Conservation (phyloP, 2,113 vertebrate genomes). For the Zeus faber region DNA sequence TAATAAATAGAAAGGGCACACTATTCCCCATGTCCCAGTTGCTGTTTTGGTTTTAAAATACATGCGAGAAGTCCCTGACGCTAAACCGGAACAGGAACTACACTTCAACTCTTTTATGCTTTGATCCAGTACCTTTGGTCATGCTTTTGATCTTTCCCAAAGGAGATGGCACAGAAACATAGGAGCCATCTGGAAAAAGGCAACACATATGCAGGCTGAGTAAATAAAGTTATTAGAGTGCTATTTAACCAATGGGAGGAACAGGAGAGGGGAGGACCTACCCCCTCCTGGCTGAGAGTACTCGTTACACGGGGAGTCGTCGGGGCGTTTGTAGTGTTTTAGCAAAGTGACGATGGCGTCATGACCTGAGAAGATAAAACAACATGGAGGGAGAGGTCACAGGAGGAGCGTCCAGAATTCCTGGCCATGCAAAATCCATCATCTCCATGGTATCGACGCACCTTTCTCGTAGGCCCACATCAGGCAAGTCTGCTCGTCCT, state of each 20-base stretch:
- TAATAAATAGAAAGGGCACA: too few relatives aligned
- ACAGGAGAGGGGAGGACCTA: constrained; percentile 46
- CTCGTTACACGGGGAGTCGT: constrained; percentile 91
- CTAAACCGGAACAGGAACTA: too few relatives aligned
- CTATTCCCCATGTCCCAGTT: too few relatives aligned
- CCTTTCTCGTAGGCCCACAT: constrained; percentile 99
- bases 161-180: constrained; percentile 92
- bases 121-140: constrained; percentile 87
- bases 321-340: constrained; percentile 92
- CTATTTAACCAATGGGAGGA: not conserved
- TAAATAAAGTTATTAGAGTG: not conserved
- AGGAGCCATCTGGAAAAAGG: constrained; percentile 86
- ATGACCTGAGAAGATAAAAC: constrained; percentile 72
- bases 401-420: not conserved
- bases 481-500: constrained; percentile 94
- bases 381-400: not conserved
- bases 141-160: constrained; percentile 97
- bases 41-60: too few relatives aligned
- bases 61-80: too few relatives aligned
- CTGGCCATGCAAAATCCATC: not conserved
- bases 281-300: constrained; percentile 96
- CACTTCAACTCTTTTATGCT: constrained; percentile 20
- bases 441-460: constrained; percentile 31
- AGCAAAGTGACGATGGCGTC: constrained; percentile 91
- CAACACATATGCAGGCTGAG: constrained; percentile 5